Conservation (phyloP, 1,140 invertebrate species). For the Triops longicaudatus region DNA sequence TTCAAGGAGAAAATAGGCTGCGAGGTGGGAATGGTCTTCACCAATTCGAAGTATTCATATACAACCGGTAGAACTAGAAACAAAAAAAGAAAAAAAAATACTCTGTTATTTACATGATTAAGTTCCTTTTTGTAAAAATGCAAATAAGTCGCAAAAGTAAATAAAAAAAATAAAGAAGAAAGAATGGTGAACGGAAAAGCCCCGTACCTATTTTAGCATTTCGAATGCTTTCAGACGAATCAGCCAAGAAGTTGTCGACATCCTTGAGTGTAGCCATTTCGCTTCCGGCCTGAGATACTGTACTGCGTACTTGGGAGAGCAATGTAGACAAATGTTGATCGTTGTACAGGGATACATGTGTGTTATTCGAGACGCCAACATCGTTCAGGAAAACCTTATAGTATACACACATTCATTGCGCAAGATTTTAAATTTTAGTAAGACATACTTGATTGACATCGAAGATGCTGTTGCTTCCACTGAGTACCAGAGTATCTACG, state of each 20-base stretch:
- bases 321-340: not conserved
- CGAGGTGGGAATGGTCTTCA: not conserved
- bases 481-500: not conserved
- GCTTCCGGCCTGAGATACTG: not conserved
- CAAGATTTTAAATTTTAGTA: too few species aligned
- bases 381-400: not conserved
- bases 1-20: not conserved
- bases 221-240: not conserved
- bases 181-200: not conserved
- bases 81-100: not conserved
- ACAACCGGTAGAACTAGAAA: not conserved
- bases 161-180: not conserved
- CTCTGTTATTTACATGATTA: too few species aligned
- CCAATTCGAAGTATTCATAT: not conserved
- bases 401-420: not conserved
- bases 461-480: not conserved
- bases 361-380: not conserved
- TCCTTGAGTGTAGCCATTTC: not conserved
- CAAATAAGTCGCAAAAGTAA: too few species aligned
- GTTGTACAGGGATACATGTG: not conserved
- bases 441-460: not conserved
- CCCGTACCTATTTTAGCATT: not conserved
- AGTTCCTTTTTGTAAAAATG: too few species aligned
- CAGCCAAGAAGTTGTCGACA: not conserved
- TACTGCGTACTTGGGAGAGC: not conserved